Percentiles rank a stretch among this genome's conserved stretches.
phyloP scores from a whole-genome alignment of 2,797 vertebrate species.

The Galago senegalensis region DNA sequence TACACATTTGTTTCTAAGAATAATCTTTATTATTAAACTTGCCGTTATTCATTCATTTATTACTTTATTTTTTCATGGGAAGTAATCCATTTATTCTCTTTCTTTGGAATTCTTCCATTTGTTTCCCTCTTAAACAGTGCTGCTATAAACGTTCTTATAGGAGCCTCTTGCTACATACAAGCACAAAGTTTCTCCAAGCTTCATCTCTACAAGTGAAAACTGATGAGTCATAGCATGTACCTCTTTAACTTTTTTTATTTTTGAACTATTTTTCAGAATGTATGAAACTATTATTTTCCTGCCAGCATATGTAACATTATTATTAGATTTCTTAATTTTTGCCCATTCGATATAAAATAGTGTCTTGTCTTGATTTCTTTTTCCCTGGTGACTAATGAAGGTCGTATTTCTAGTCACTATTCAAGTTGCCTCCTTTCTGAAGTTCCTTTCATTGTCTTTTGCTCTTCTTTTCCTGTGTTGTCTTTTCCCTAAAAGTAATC shows the following conservation, averaged over 20 bases:
- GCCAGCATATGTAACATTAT: not conserved
- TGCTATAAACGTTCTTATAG: not conserved
- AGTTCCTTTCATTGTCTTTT: not conserved
- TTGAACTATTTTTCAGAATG: not conserved
- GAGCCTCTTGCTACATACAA: not conserved
- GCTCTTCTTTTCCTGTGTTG: not conserved
- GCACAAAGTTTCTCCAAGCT: not conserved
- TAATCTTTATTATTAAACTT: conserved; percentile 32
- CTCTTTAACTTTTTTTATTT: conserved; percentile 29
- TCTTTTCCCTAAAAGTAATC: not conserved
- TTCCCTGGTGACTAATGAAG: not conserved
- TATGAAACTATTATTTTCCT: not conserved
- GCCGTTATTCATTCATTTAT: not conserved
- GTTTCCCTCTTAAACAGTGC: not conserved
- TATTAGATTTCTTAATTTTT: not conserved
- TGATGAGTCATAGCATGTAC: not conserved
- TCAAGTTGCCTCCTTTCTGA: conserved; percentile 12
- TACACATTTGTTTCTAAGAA: not conserved
- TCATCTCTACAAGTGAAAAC: not conserved
- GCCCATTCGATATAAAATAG: not conserved
- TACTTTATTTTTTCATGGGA: not conserved
- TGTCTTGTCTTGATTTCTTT: not conserved
- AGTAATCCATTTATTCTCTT: not conserved
- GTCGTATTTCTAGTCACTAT: not conserved
- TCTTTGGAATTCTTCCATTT: conserved; percentile 7